A percentile compares a stretch with the other conserved stretches of the same genome.
phyloP scores from a whole-genome alignment of 2,888 invertebrate genomes.

The Phyto melanocephala region DNA sequence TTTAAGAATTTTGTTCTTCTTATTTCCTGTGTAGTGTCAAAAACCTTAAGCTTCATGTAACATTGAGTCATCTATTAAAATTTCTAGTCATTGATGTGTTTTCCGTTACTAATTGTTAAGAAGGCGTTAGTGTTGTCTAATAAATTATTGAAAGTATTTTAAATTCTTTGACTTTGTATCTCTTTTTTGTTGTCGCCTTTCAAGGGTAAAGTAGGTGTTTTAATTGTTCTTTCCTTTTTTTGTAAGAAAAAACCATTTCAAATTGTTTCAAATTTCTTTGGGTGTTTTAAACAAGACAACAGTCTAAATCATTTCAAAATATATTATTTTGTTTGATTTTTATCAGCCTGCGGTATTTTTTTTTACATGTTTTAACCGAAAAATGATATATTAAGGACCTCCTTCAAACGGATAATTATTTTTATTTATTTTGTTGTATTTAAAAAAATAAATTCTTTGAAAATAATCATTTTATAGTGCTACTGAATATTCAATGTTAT shows the following conservation, averaged over 20 bases:
- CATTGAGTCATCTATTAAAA: background rate
- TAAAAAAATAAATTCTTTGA: too few relatives aligned
- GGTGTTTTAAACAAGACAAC: background rate
- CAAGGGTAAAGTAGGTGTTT: slow-evolving; percentile 23
- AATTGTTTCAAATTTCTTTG: slow-evolving; percentile 13
- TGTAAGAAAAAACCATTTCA: background rate
- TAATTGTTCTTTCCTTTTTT: slow-evolving; percentile 29
- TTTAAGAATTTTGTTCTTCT: slow-evolving; percentile 6
- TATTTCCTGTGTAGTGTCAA: background rate
- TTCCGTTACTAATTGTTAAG: slow-evolving; percentile 23
- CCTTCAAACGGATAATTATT: too few relatives aligned
- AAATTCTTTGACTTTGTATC: background rate
- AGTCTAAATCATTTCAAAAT: background rate
- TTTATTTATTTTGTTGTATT: too few relatives aligned
- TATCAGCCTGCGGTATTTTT: background rate
- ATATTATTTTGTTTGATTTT: background rate
- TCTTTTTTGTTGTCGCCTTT: background rate
- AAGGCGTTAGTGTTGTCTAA: slow-evolving; percentile 57
- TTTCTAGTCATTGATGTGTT: slow-evolving; percentile 16
- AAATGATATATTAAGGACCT: background rate
- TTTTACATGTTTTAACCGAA: too few relatives aligned
- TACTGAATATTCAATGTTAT: too few relatives aligned
- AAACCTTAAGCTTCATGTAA: background rate
- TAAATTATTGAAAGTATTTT: slow-evolving; percentile 51
- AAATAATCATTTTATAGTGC: too few relatives aligned